A percentile compares a stretch with the other conserved stretches of the same genome.
phyloP scores from a whole-genome alignment of 2,888 invertebrate species.

The Heliconius erato region DNA sequence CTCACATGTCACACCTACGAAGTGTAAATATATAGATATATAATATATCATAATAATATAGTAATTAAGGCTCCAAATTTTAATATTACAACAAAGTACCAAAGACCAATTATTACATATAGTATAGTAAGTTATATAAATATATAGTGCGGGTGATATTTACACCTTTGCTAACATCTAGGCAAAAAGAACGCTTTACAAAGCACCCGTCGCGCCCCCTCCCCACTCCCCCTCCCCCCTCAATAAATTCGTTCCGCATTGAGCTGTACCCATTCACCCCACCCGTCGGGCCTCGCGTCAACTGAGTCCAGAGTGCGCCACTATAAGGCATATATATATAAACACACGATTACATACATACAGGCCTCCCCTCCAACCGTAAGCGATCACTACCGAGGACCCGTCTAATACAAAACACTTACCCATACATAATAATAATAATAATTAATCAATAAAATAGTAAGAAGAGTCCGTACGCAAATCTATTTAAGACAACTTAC shows the following conservation, averaged over 20 bases:
- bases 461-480: conserved; percentile 63
- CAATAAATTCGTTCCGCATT: conserved; percentile 49
- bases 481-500: conserved; percentile 71
- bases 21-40: conserved; percentile 14
- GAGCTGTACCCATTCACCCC: conserved; percentile 54
- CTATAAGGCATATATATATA: conserved; percentile 34
- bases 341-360: conserved; percentile 42
- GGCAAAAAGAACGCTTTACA: conserved; percentile 48
- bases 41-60: conserved; percentile 10
- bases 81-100: not conserved
- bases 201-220: conserved; percentile 53
- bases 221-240: conserved; percentile 21
- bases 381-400: conserved; percentile 52
- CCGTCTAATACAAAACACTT: conserved; percentile 65
- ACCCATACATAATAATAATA: conserved; percentile 53
- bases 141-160: not conserved
- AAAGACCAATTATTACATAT: not conserved
- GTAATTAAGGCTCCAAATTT: conserved; percentile 5
- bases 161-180: not conserved
- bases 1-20: not conserved
- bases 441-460: conserved; percentile 67
- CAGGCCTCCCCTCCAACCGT: conserved; percentile 49
- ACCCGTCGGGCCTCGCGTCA: conserved; percentile 46
- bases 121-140: no score
- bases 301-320: conserved; percentile 62